Evolutionary conservation across 2,797 vertebrate species (phyloP), one percentile per base, ranked within the genome.

Genomic region (Neosilurus hyrtlii): DNA sequence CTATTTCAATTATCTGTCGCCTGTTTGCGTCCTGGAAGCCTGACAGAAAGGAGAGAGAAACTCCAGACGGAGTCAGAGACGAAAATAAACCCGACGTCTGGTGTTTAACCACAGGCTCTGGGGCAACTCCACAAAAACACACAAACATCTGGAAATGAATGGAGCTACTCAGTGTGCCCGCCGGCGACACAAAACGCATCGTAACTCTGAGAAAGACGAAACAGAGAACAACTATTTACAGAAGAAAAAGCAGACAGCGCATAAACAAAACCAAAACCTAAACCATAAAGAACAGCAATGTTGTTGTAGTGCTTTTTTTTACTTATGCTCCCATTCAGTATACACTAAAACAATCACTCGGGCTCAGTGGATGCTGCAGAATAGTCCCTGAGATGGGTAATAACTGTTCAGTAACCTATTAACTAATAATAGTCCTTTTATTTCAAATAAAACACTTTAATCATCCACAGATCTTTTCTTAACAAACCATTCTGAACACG

Each of bases 71-170:
- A 61, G 56, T 43, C 2, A 76, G 57, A 80, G 84, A 74, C 71
- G 83, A 84, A 83, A 81, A 83, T 65, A 80, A 51, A 70, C 52
- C 51, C 56, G 10, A 37, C 62, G 87, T 73, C 83, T 66, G n/a
- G 63, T 20, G 83, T 77, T 86, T 83, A 84, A 86, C 84, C 84
- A 74, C 86, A 83, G 22, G 61, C 22, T 52, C 54, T 56, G 54
- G 67, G n/a, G 15, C 30, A 14, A 49, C 57, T 73, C 30, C 10
- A 54, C 10, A 24, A 15, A 73, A 8, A 72, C 73, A 72, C 49
- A 74, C 61, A 71, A 37, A 78, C 16, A 54, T 77, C 67, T 62
- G 62, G 86, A 79, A 43, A 77, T 65, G 37, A 81, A 66, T 22
- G 37, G 22, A 20, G 52, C 43, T 18, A 24, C 71, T 65, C 43